Conservation (phyloP, 2,797 vertebrate genomes). For the Enteromius mattozi region DNA sequence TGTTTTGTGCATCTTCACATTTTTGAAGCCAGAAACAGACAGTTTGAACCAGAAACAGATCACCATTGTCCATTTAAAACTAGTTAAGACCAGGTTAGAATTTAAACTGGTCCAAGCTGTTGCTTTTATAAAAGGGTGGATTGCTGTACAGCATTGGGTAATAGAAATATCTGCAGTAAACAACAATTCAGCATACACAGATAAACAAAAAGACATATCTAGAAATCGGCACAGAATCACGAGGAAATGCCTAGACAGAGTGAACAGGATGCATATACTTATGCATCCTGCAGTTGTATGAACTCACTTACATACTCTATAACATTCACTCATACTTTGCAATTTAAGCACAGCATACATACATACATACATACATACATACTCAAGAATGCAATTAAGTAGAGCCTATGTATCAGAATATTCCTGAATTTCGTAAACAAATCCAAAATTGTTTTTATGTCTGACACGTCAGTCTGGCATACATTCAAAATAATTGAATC, state of each 20-base stretch:
- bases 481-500: conserved; percentile 25
- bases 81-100: neutral
- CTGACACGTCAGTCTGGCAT: neutral
- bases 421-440: neutral
- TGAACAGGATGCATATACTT: conserved; percentile 65
- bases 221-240: conserved; percentile 4
- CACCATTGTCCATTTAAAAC: neutral
- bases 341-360: neutral
- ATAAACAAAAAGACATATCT: neutral
- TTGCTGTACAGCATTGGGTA: conserved; percentile 2
- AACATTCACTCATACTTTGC: conserved; percentile 15
- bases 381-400: neutral
- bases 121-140: neutral
- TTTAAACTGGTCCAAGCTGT: neutral
- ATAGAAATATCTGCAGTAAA: neutral
- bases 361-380: conserved; percentile 3
- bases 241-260: conserved; percentile 62
- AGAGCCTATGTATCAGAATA: neutral
- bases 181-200: neutral
- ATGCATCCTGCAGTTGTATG: conserved; percentile 75
- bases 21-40: neutral
- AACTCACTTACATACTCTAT: conserved; percentile 46
- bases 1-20: neutral
- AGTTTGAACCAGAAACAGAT: neutral
- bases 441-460: neutral